Evolutionary conservation across 2,113 vertebrate species (phyloP), one percentile per base, ranked within the genome.

Genomic region (Corythaeola cristata): DNA sequence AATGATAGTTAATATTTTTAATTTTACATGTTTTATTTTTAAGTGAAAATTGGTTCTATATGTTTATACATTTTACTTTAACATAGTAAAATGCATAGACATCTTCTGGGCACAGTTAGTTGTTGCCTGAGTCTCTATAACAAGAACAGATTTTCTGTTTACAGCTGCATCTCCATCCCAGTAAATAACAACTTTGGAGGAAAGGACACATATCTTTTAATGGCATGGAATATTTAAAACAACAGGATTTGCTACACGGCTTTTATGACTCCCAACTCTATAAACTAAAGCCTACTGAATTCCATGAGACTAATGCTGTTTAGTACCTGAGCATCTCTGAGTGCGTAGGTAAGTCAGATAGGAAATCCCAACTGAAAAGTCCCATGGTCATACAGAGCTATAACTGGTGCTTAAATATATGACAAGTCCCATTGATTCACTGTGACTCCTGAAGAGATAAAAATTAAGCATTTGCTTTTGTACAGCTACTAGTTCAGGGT

Each of bases 21-120:
- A 19, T 58, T 45, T 12, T 9, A 3, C 1, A 0, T 5, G 19
- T 4, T 1, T 32, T 21, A 47, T 17, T 35, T 45, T 5, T 21
- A 39, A 73, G 19, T 59, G 50, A 87, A 78, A 62, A 74, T 9
- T 30, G 1, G 1, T 22, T 77, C 15, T 17, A 13, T 84, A 11
- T 39, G 11, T 39, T 39, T 39, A 39, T 39, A 11, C 39, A 39
- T 39, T 39, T 39, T 39, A 39, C 80, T 72, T 8, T 53, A 60
- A 14, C 12, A 18, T 8, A 45, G 3, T 33, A 56, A 35, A 71
- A 50, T 12, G 8, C 4, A 27, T 12, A 20, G 4, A 10, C 6
- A 3, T 17, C 71, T 22, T 35, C 37, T 85, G 11, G 3, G 49
- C 18, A 44, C 20, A 41, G 8, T 35, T 37, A 33, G 23, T 4